Evolutionary conservation across 2,797 vertebrate species (phyloP), one percentile per base, ranked within the genome.

Genomic region (Xenentodon cancila): DNA sequence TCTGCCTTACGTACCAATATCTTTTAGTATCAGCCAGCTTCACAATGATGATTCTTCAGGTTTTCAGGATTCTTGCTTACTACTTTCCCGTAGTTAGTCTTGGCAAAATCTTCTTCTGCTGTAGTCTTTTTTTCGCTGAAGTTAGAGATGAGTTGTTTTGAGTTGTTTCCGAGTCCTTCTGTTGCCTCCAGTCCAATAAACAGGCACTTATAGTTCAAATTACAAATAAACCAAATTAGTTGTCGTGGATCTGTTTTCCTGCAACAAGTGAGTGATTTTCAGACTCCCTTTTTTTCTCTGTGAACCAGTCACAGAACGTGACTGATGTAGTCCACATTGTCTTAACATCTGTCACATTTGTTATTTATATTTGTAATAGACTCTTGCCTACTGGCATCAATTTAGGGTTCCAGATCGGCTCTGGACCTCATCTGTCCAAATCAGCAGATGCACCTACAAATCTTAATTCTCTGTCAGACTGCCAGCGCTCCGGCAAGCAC

Each of bases 361-460:
- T 47, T 34, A 56, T 5, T 17, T 48, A 20, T 42, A 47, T 53
- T 21, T 53, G 30, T 46, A 47, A 32, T 18, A 16, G 47, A 66
- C 71, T 67, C 63, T 64, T 18, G 40, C 73, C 73, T 78, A 77
- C 64, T 73, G 78, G 74, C 59, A 64, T 58, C 72, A 40, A 20
- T 89, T 75, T 62, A 57, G 64, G 53, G 47, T 59, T 71, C 65
- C 70, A 72, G 42, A 45, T 71, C 32, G 58, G 53, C 75, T 68
- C 55, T 7, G 71, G 72, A 73, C 69, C 74, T 88, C 83, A 67
- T 91, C 84, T 84, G 85, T 84, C 85, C 71, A 51, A 47, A 75
- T 47, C 44, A 82, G 82, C 90, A 91, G 89, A 91, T 86, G 84
- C 70, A 79, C 80, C 81, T 77, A 90, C 91, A 93, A 90, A 91